Evolutionary conservation across 2,888 invertebrate genomes (phyloP).

Genomic region (Erebia ligea): DNA sequence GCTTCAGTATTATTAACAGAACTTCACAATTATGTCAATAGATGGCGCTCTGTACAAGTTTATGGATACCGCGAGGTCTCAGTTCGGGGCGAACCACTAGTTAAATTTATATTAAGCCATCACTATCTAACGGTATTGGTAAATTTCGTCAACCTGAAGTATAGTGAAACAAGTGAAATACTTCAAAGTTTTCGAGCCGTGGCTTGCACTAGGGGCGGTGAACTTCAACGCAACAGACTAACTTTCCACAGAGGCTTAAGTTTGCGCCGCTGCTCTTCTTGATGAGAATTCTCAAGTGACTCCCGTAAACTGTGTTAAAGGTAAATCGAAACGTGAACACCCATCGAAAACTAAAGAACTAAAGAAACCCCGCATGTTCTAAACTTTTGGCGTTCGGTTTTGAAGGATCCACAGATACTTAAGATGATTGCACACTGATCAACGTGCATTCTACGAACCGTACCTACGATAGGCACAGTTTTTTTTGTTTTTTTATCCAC

Average conservation of each 20-base stretch:
- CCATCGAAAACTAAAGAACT: background rate
- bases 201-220: background rate
- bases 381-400: constrained; percentile 42
- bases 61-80: no score
- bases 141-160: background rate
- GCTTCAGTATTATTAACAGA: no score
- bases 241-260: constrained; percentile 22
- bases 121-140: no score
- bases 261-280: constrained; percentile 31
- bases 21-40: no score
- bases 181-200: background rate
- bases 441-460: background rate
- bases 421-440: background rate
- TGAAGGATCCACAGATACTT: constrained; percentile 47
- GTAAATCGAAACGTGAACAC: constrained; percentile 23
- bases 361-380: background rate
- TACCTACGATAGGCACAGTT: no score
- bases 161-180: background rate
- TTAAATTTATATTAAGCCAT: no score
- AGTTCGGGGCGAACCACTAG: no score
- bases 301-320: constrained; percentile 31
- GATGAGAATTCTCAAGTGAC: constrained; percentile 33
- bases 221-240: constrained; percentile 21
- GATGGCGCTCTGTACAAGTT: no score
- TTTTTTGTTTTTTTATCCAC: no score